Evolutionary conservation across 1,140 invertebrate genomes (phyloP).

Genomic region (Thaumetopoea pityocampa): DNA sequence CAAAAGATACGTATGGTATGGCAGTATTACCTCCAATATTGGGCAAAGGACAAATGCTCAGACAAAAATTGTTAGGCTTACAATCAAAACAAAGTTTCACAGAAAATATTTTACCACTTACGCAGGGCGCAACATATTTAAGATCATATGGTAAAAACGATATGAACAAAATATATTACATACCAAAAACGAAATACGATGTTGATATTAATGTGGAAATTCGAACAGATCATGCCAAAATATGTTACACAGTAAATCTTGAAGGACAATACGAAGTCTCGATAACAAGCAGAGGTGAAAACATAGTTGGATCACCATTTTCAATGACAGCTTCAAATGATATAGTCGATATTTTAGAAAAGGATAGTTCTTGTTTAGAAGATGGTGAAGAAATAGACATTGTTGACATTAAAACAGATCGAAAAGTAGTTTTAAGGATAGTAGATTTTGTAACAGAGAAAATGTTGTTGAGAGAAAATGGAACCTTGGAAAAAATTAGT

Average conservation of each 20-base stretch:
- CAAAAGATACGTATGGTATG: constrained; percentile 64
- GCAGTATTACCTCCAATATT: constrained; percentile 58
- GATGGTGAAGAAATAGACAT: constrained; percentile 69
- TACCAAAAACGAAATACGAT: constrained; percentile 67
- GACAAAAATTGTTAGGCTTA: constrained; percentile 61
- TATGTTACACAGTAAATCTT: constrained; percentile 57
- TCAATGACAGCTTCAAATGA: constrained; percentile 58
- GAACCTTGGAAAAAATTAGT: constrained; percentile 66
- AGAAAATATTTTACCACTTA: constrained; percentile 56
- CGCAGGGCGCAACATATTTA: constrained; percentile 59
- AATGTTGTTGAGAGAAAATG: constrained; percentile 74
- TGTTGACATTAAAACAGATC: constrained; percentile 61
- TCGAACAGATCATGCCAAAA: constrained; percentile 50
- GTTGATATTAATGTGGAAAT: constrained; percentile 61
- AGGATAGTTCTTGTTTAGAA: constrained; percentile 56
- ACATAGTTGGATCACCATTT: constrained; percentile 71
- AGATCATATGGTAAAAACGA: constrained; percentile 62
- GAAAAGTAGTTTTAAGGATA: constrained; percentile 69
- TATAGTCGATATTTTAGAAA: constrained; percentile 48
- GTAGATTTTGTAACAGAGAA: constrained; percentile 76
- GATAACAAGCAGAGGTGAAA: constrained; percentile 67
- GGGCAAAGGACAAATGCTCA: constrained; percentile 63
- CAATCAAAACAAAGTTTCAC: constrained; percentile 49
- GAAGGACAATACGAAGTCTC: constrained; percentile 70
- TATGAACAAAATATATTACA: constrained; percentile 65